Conservation (phyloP, 2,113 vertebrate species). For the Oophaga pumilio region DNA sequence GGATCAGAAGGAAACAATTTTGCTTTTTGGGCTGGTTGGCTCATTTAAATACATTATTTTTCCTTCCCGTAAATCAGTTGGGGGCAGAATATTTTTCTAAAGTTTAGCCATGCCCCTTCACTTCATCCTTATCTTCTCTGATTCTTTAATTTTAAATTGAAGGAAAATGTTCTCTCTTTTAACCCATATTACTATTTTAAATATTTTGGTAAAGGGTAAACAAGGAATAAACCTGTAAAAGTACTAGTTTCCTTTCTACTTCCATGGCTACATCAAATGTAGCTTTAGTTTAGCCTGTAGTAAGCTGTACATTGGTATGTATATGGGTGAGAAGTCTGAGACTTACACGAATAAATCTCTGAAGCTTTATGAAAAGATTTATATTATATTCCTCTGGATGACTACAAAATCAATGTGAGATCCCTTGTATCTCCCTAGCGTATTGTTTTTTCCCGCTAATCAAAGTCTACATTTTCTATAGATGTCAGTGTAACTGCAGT, state of each 20-base stretch:
- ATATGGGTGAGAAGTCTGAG: background rate
- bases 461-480: background rate
- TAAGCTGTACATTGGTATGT: background rate
- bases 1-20: no score
- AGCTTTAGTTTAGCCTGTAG: background rate
- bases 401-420: background rate
- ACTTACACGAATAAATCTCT: background rate
- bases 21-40: no score
- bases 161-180: no score
- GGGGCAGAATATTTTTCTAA: no score
- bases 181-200: background rate
- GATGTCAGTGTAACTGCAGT: background rate
- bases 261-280: background rate
- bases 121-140: no score
- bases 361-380: slow-evolving; percentile 2
- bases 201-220: background rate
- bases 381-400: background rate
- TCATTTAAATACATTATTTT: no score
- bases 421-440: background rate
- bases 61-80: no score
- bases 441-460: background rate
- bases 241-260: background rate
- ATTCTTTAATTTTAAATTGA: no score
- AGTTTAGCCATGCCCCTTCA: no score
- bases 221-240: background rate